Evolutionary conservation across 2,113 vertebrate species (phyloP), one percentile per base, ranked within the genome.

Genomic region (Tyto alba): DNA sequence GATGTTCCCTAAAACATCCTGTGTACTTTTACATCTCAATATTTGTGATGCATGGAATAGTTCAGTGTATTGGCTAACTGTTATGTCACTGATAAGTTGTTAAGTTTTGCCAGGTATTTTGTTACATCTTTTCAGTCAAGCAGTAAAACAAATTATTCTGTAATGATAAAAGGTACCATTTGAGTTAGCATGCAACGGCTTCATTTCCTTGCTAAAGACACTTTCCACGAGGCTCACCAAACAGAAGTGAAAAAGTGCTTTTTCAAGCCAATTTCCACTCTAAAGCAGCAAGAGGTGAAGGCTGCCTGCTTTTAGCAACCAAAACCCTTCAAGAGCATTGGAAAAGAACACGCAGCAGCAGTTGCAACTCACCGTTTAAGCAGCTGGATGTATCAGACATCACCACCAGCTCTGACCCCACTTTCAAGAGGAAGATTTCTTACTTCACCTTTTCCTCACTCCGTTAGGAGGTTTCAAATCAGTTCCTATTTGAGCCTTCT

Each of bases 11-110:
- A 87, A 95, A 86, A 66, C 50, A 53, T 71, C 36, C 71, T 77
- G 73, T 63, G 67, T 73, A 16, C 69, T 36, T 72, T 68, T 73
- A 67, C 55, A 50, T 92, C 89, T 92, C 94, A 78, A 4, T 79
- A 38, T 93, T 95, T 89, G 59, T 95, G 91, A 93, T 81, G 79
- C 85, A 48, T 94, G 93, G 90, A 89, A 89, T 92, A 92, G 63
- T 84, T 97, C 60, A 82, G 20, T 89, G 73, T 94, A 74, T 82
- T 76, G 64, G 60, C 45, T 47, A 67, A 73, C 67, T 72, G 60
- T 87, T 77, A 36, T 16, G 38, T 94, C 90, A 67, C 59, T 78
- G 53, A 83, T 67, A 89, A 94, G 47, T 92, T 90, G 92, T 90
- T 68, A 84, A 79, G 77, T 94, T 94, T 93, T 95, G 74, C 64